Evolutionary conservation across 2,797 vertebrate genomes (phyloP), one percentile per base, ranked within the genome.

Genomic region (Fistularia tabacaria): DNA sequence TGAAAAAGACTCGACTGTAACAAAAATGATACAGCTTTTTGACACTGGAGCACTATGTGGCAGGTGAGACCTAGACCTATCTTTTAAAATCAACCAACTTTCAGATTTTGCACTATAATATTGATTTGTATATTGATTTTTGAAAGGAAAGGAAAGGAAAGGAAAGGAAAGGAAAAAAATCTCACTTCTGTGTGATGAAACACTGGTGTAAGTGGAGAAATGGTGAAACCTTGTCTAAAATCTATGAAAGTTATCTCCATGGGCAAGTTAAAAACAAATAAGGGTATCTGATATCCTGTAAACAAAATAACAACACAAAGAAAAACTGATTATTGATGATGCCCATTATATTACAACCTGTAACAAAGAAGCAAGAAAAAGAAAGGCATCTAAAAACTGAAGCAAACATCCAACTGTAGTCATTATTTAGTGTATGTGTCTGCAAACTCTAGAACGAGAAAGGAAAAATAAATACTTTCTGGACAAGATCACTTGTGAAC

Each of bases 271-370:
- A 83, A 85, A 79, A 81, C 64, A 80, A 81, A 83, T 58, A 61
- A 50, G 75, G 76, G 69, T 74, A 78, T 70, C 64, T 74, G 81
- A 72, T 74, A 79, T 84, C 74, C 71, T 81, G 80, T 84, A 76
- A 81, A 85, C 85, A 87, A 87, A 86, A 79, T 85, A 77, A 74
- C 70, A 80, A 79, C 66, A 83, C 55, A 80, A 82, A 87, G 25
- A 25, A 84, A 77, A 79, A 83, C 83, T 73, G 59, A 72, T 74
- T 71, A 79, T 71, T 79, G 69, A 79, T 83, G 84, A 88, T 81
- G 25, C 25, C 25, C 5, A 25, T 3, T 25, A 85, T 86, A 80
- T n/a, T 82, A 74, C 86, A 78, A 84, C 74, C 60, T 67, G 77
- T 55, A 68, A 73, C 66, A 75, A 71, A 81, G 62, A 83, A 61